Evolutionary conservation across 2,113 vertebrate genomes (phyloP), one percentile per base, ranked within the genome.

Genomic region (Oriolus oriolus): DNA sequence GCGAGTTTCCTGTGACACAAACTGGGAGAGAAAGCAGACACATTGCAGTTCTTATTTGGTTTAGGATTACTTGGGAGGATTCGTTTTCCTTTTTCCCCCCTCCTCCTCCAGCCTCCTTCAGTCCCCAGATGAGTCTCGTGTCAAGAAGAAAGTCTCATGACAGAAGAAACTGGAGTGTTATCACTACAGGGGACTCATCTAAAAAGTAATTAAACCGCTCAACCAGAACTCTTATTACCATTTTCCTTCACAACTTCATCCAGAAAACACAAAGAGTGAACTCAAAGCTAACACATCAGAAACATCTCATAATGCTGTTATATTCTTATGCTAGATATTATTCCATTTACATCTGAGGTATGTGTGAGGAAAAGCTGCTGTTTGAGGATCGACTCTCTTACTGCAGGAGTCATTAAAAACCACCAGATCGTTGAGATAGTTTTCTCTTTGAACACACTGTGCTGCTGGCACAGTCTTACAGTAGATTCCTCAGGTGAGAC

Each of bases 171-270:
- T 18, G 27, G 73, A 84, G n/a, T 60, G 80, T 89, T 90, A 71
- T 92, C 89, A 89, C 93, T 95, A 75, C 86, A 60, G 91, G 68
- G 56, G 73, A 90, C 56, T 66, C 3, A 0, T 70, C 84, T 93
- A 86, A 84, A 87, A 97, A 78, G 89, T 93, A 96, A 96, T 96
- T 96, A 95, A 95, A 92, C 42, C 9, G 16, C 69, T 96, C 91
- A 95, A n/a, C 73, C 80, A 95, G 93, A 97, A 89, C 80, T 64
- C 76, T 81, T 95, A 95, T 89, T 92, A 95, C 33, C 47, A 81
- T 95, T 93, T 96, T 47, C 44, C 39, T 92, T 95, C 89, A 84
- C 83, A 86, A 59, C 52, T 89, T 84, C 84, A 93, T 95, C 56
- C 80, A 90, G 64, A 90, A 96, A 93, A 90, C 27, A 95, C 52